A percentile compares a stretch with the other conserved stretches of the same genome.
phyloP scores from a whole-genome alignment of 1,140 invertebrate species.

The Zaprionus gabonicus region DNA sequence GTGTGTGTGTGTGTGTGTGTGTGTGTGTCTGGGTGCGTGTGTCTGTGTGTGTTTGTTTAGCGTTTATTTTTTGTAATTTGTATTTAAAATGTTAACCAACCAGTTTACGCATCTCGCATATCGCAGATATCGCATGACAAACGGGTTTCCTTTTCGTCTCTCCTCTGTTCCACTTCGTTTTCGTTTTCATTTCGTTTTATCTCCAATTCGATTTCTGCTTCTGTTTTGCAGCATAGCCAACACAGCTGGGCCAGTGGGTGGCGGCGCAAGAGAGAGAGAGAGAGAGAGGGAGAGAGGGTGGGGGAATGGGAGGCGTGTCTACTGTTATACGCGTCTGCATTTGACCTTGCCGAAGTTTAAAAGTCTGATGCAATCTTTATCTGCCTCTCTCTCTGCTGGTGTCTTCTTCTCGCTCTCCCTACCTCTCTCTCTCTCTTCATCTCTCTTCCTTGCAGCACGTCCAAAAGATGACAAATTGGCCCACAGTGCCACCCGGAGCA shows the following conservation, averaged over 20 bases:
- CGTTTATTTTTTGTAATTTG: not conserved
- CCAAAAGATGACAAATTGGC: not conserved
- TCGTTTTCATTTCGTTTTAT: conserved; percentile 14
- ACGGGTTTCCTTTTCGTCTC: conserved; percentile 22
- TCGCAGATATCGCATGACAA: conserved; percentile 23
- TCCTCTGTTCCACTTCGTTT: not conserved
- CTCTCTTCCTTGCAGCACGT: not conserved
- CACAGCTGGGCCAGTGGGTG: not conserved
- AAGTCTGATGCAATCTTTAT: conserved; percentile 46
- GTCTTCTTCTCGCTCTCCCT: not conserved
- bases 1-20: not conserved
- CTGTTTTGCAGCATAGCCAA: not conserved
- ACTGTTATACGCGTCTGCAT: conserved; percentile 49
- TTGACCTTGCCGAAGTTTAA: conserved; percentile 55
- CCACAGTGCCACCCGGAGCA: too few relatives aligned
- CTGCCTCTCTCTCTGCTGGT: not conserved
- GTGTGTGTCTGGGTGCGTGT: not conserved
- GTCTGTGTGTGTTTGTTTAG: not conserved
- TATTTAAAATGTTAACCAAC: conserved; percentile 33
- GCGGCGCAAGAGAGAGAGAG: not conserved
- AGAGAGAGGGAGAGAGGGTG: not conserved
- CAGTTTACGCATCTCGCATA: conserved; percentile 28
- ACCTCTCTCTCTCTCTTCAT: not conserved
- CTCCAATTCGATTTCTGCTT: not conserved
- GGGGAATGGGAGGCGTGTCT: not conserved